Percentiles rank a stretch among this genome's conserved stretches.
These are phyloP conservation scores for Lochmaea capreae DNA, from an alignment of 2,888 invertebrate genomes.

Conservation along the genomic window DNA sequence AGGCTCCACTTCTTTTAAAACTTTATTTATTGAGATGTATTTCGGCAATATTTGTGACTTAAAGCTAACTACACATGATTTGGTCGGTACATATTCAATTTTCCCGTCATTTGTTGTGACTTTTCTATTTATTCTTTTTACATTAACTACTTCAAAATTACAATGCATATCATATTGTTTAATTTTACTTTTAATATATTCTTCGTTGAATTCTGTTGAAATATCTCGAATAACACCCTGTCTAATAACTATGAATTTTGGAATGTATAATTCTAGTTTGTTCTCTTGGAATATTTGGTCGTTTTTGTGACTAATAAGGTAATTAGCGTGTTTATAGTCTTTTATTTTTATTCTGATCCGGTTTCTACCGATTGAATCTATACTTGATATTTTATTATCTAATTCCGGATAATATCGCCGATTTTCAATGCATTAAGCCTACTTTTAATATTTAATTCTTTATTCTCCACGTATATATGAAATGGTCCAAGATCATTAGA, in stretches of 20 bases:
- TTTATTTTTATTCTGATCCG: too few relatives aligned
- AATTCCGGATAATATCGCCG: too few relatives aligned
- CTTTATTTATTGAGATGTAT: slow-evolving; percentile 8
- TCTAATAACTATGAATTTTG: slow-evolving; percentile 9
- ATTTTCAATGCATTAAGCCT: too few relatives aligned
- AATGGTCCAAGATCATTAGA: too few relatives aligned
- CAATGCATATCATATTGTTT: slow-evolving; percentile 10
- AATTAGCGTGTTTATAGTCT: too few relatives aligned
- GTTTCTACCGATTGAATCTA: too few relatives aligned
- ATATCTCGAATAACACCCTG: slow-evolving; percentile 11
- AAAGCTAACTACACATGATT: neutral
- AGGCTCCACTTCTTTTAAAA: slow-evolving; percentile 9
- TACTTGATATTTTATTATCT: too few relatives aligned
- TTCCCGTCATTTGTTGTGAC: neutral
- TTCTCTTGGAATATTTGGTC: neutral
- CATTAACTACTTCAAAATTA: neutral
- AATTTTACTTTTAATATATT: slow-evolving; percentile 13
- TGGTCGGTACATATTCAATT: slow-evolving; percentile 3
- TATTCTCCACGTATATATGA: too few relatives aligned
- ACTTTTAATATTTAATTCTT: too few relatives aligned
- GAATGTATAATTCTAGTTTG: neutral
- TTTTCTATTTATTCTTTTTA: slow-evolving; percentile 7
- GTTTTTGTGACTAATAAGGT: too few relatives aligned
- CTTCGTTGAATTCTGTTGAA: neutral
- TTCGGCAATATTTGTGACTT: neutral